Base-by-base conservation (phyloP, 2,113 vertebrate species). In the Toxotes jaculatrix region DNA sequence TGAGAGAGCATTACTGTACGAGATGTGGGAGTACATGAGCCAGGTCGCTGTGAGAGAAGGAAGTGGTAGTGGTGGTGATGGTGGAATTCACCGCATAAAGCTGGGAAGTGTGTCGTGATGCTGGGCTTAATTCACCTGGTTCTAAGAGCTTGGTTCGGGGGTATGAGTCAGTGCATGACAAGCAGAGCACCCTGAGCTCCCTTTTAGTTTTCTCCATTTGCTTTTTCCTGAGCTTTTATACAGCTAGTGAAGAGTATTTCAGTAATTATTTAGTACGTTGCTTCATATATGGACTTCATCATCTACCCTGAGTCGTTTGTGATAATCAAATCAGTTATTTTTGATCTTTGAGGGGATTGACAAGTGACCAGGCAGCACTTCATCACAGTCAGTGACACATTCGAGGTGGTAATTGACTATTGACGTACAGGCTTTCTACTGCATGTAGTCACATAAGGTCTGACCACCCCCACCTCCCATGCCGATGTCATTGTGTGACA, bases 151-250 rank as follows among this genome's bases (percentile, higher is more conserved):
- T 21, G 61, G 59, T 51, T 12, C 7, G 1, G 2, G 2, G 34
- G 64, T 73, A 16, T 88, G 90, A 88, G 73, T 89, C 83, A 90
- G 75, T 17, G 47, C 23, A 70, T 61, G 12, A 77, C 4, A 76
- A 7, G n/a, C 12, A 9, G n/a, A 6, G 38, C 38, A 12, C 38
- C 19, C 11, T 8, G 36, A 40, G 9, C 21, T 9, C 17, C 34
- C 34, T 19, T 34, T 45, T 49, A 21, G 7, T 17, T 1, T 19
- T 27, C 27, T 27, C 27, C 27, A 27, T 27, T 27, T 27, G 27
- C 27, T 27, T 47, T 47, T 49, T 17, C 1, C 45, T 49, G 5
- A 49, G 42, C 45, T 14, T 6, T 4, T 49, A 49, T 14, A 19
- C 45, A 49, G 45, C 45, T 19, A 6, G 5, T 19, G 45, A 16